Conservation (phyloP, 2,888 invertebrate genomes). For the Lepidochitona cinerea region DNA sequence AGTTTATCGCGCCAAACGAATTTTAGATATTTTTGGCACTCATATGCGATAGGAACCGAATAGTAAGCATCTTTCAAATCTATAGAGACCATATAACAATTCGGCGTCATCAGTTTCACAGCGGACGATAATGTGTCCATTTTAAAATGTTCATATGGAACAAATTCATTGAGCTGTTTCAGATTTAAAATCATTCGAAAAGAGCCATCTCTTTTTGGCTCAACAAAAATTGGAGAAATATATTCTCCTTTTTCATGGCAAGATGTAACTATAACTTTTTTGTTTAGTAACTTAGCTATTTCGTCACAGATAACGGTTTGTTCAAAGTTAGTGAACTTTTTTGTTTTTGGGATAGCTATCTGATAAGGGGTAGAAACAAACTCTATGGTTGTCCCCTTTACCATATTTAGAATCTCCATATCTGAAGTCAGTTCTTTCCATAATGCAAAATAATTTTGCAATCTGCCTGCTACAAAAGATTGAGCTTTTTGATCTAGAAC, state of each 20-base stretch:
- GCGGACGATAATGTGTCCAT: conserved; percentile 34
- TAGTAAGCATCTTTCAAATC: conserved; percentile 32
- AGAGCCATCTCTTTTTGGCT: conserved; percentile 25
- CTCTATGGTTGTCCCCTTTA: not conserved
- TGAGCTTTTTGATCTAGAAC: not conserved
- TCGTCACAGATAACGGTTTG: not conserved
- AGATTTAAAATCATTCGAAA: conserved; percentile 29
- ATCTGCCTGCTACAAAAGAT: not conserved
- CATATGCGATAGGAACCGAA: conserved; percentile 16
- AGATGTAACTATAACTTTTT: not conserved
- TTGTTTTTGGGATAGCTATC: not conserved
- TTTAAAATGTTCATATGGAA: conserved; percentile 31
- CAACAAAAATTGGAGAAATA: conserved; percentile 24
- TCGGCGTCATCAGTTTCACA: conserved; percentile 15
- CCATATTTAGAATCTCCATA: not conserved
- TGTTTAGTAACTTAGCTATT: not conserved
- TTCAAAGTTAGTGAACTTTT: not conserved
- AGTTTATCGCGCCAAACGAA: conserved; percentile 23
- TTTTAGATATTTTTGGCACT: conserved; percentile 18
- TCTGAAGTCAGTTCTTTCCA: not conserved
- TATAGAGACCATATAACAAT: conserved; percentile 28
- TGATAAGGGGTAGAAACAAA: not conserved
- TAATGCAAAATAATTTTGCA: not conserved
- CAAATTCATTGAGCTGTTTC: conserved; percentile 22
- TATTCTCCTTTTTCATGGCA: conserved; percentile 7